These are phyloP conservation scores for Lerista edwardsae DNA, from an alignment of 2,797 vertebrate species.

Conservation along the genomic window DNA sequence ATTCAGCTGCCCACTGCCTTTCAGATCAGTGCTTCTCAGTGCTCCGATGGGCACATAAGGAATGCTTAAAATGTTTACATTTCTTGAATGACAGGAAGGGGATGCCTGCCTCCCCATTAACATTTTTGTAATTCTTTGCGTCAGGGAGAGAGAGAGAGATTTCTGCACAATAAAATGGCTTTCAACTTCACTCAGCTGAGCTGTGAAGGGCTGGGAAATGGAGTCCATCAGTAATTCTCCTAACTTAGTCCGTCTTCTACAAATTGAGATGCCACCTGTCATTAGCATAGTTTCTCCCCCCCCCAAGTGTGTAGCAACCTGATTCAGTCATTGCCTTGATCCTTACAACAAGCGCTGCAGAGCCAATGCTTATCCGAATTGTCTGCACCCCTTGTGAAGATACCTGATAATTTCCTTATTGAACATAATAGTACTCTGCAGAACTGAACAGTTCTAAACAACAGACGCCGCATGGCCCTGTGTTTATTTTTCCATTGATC, in stretches of 20 bases:
- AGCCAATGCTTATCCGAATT: background rate
- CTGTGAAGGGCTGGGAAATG: background rate
- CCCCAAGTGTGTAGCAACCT: background rate
- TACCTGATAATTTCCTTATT: background rate
- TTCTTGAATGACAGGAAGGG: background rate
- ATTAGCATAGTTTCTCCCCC: background rate
- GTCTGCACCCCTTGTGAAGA: no score
- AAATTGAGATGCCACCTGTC: background rate
- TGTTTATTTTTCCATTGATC: background rate
- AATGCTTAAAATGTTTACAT: background rate
- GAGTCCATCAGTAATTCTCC: background rate
- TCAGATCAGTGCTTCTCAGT: rapidly evolving
- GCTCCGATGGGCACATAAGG: background rate
- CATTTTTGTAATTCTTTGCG: background rate
- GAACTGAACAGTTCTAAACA: background rate
- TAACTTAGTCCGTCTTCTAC: background rate
- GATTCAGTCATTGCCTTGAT: background rate
- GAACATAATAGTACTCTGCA: background rate
- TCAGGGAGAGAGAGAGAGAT: no score
- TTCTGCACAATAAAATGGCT: background rate
- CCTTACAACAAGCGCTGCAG: background rate
- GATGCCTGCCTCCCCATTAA: background rate
- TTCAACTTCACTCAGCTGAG: background rate
- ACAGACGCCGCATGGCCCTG: no score
- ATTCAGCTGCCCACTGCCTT: background rate